Conservation (phyloP, 2,797 vertebrate species). For the Petrocephalus schoutedeni region DNA sequence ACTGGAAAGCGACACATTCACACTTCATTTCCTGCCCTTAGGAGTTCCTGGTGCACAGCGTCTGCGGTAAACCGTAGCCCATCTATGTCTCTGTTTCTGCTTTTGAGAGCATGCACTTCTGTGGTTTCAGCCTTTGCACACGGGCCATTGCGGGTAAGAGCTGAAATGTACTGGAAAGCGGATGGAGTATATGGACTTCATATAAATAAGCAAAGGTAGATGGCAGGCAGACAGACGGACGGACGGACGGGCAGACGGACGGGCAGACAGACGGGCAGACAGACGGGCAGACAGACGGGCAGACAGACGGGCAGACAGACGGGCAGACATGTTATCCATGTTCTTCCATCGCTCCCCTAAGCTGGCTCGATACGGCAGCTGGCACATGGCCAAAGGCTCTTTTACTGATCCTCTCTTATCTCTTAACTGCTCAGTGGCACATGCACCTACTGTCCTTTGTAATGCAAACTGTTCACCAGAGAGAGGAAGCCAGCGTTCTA, state of each 20-base stretch:
- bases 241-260: neutral
- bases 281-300: too few relatives aligned
- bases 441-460: neutral
- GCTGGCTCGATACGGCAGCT: neutral
- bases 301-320: too few relatives aligned
- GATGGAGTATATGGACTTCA: neutral
- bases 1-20: neutral
- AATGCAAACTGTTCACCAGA: neutral
- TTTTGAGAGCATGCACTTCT: neutral
- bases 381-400: neutral
- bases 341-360: too few relatives aligned
- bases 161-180: neutral
- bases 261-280: neutral
- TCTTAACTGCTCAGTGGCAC: neutral
- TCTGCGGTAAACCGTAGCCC: neutral
- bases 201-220: neutral
- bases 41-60: neutral
- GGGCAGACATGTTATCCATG: too few relatives aligned
- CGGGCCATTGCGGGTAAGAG: neutral
- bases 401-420: neutral
- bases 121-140: neutral
- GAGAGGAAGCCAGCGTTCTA: neutral
- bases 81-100: neutral
- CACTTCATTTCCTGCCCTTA: neutral
- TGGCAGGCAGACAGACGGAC: too few relatives aligned